Evolutionary conservation across 2,113 vertebrate species (phyloP).

Genomic region (Peromyscus californicus): DNA sequence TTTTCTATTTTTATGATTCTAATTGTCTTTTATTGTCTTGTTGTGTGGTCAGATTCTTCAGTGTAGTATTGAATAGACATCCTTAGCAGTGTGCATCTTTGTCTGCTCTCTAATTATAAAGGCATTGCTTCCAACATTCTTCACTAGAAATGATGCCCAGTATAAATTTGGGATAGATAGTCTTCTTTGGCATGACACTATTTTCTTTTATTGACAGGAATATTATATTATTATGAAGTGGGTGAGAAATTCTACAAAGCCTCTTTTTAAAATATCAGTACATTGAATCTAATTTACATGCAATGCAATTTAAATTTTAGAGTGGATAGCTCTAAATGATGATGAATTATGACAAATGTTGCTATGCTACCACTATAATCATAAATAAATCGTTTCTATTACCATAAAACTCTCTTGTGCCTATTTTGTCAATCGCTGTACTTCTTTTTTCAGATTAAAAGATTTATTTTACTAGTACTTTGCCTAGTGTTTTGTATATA

Average conservation of each 20-base stretch:
- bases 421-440: neutral
- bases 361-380: neutral
- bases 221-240: neutral
- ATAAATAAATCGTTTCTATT: neutral
- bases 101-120: slow-evolving; percentile 38
- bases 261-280: neutral
- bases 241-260: neutral
- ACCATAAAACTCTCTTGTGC: neutral
- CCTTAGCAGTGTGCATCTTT: neutral
- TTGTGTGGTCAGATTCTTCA: neutral
- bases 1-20: neutral
- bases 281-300: neutral
- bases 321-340: neutral
- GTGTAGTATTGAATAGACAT: neutral
- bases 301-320: neutral
- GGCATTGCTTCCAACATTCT: neutral
- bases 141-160: neutral
- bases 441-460: neutral
- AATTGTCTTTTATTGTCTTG: neutral
- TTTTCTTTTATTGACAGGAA: slow-evolving; percentile 44
- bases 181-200: neutral
- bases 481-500: neutral
- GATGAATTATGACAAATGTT: neutral
- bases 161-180: neutral
- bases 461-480: slow-evolving; percentile 7